Base-by-base conservation (phyloP, 2,888 invertebrate genomes). In the Ectemnius lituratus region DNA sequence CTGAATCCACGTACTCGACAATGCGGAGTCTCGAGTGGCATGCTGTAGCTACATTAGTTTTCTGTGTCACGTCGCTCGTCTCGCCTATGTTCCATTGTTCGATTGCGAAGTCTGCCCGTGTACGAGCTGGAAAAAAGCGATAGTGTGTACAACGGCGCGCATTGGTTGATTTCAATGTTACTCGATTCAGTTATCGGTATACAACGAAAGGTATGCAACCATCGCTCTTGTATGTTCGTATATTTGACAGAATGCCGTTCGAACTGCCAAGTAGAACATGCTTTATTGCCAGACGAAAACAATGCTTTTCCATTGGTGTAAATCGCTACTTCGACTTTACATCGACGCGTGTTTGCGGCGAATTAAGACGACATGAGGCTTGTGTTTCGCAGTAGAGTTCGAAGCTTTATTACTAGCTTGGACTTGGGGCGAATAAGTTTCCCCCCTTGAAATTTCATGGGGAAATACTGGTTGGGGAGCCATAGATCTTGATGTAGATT, bases 171-270 rank as follows among this genome's bases (percentile, higher is more conserved):
- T 37, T 37, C 37, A 37, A 37, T 37, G 37, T 37, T 37, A 37
- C 37, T 5, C 37, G 37, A 37, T 37, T 37, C 37, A 37, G 37
- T 52, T 52, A 52, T 52, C 52, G 52, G 52, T 52, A 4, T 14
- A 16, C 14, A 14, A 37, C 45, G 14, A 37, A 8, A 37, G 14
- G 28, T 1, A 57, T 56, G 57, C 46, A 49, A 23, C 45, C 67
- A 60, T 56, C 57, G 52, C 62, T 67, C 37, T 57, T 67, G 27
- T 67, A 60, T 62, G 61, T 60, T 66, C 67, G 60, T 61, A 60
- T 60, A 14, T 49, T 61, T 67, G 61, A 60, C 27, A 56, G 46
- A 67, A 45, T 5, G 4, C 52, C 59, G 20, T 14, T 20, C 18
- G 20, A 59, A 14, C 20, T 59, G 59, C 14, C 18, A 20, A 8